These are phyloP conservation scores for Gryllus longicercus DNA, from an alignment of 2,888 invertebrate genomes.

Conservation along the genomic window DNA sequence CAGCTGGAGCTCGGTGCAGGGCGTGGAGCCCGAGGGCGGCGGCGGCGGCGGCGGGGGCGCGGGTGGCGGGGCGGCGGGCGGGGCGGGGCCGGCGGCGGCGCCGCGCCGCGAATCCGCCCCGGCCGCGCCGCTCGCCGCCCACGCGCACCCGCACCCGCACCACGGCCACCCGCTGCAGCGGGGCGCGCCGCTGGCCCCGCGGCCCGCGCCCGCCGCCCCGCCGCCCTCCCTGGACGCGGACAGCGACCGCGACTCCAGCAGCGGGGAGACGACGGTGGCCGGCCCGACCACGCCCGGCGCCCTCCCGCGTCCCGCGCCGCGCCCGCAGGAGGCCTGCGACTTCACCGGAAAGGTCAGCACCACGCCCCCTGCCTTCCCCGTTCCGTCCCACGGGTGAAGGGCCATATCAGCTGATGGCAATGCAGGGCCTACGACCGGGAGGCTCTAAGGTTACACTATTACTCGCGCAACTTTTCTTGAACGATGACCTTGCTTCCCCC, in stretches of 20 bases:
- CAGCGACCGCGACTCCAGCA: neutral
- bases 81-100: neutral
- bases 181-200: neutral
- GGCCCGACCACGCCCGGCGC: neutral
- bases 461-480: no score
- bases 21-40: neutral
- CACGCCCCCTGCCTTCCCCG: neutral
- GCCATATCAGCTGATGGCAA: no score
- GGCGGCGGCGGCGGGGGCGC: neutral
- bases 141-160: neutral
- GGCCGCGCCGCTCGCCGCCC: neutral
- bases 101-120: neutral
- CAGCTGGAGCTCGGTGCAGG: neutral
- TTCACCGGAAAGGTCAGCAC: conserved; percentile 23
- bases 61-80: neutral
- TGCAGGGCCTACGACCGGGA: no score
- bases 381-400: no score
- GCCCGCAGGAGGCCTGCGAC: conserved; percentile 21
- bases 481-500: no score
- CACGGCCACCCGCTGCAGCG: neutral
- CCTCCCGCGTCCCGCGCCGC: neutral
- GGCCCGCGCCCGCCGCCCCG: neutral
- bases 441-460: no score
- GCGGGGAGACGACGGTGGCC: neutral
- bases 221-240: neutral